Percentiles rank a stretch among this genome's conserved stretches.
Evolutionary conservation across 2,797 vertebrate genomes (phyloP).

Genomic region (Prionace glauca): DNA sequence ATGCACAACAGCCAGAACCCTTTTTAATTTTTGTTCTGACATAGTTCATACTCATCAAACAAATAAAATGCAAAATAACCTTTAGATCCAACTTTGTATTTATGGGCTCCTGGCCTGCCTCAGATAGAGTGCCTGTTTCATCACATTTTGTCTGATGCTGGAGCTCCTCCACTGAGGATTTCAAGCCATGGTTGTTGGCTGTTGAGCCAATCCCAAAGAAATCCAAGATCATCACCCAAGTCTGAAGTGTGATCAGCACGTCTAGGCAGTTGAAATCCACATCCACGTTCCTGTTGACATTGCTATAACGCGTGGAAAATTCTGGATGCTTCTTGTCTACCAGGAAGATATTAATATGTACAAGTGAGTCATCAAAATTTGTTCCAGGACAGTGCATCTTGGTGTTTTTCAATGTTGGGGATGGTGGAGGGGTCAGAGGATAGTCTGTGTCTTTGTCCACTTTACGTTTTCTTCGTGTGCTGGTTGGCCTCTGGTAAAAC

Average conservation of each 20-base stretch:
- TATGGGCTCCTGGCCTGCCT: slow-evolving; percentile 56
- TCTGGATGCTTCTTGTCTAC: slow-evolving; percentile 90
- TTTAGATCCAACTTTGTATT: slow-evolving; percentile 91
- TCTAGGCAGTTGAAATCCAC: slow-evolving; percentile 97
- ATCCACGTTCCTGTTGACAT: slow-evolving; percentile 79
- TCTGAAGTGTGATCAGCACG: slow-evolving; percentile 89
- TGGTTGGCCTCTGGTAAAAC: slow-evolving; percentile 84
- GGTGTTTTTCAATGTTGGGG: slow-evolving; percentile 64
- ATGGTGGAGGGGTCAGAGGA: slow-evolving; percentile 87
- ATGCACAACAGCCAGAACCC: background rate
- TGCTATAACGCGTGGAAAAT: slow-evolving; percentile 71
- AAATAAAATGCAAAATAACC: slow-evolving; percentile 55
- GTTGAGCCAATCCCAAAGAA: slow-evolving; percentile 97
- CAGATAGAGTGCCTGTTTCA: slow-evolving; percentile 44
- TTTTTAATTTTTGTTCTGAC: background rate
- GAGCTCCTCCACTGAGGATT: slow-evolving; percentile 53
- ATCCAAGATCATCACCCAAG: slow-evolving; percentile 96
- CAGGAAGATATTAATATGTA: slow-evolving; percentile 86
- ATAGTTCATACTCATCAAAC: background rate
- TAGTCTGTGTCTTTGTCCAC: slow-evolving; percentile 62
- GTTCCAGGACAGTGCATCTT: slow-evolving; percentile 55
- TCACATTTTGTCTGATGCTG: slow-evolving; percentile 56
- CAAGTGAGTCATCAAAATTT: slow-evolving; percentile 87
- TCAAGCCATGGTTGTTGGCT: slow-evolving; percentile 87
- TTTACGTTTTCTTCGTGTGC: slow-evolving; percentile 64